These are phyloP conservation scores for Drosophila navojoa DNA, from an alignment of 1,140 invertebrate genomes.

Conservation along the genomic window DNA sequence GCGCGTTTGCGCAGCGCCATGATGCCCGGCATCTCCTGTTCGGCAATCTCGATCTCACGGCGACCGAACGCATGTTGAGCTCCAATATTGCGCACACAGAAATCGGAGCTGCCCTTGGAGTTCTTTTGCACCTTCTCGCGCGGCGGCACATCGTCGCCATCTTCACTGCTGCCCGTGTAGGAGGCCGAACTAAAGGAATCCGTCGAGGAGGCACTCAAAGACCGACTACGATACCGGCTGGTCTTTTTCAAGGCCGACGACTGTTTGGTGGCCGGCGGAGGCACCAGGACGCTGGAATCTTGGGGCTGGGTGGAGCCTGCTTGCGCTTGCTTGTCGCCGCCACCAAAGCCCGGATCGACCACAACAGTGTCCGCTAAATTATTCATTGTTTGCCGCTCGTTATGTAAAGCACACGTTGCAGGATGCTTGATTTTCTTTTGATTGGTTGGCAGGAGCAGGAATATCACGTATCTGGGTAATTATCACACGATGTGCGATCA, in stretches of 20 bases:
- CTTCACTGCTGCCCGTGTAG: slow-evolving; percentile 94
- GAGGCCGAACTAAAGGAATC: slow-evolving; percentile 97
- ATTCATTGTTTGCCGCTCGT: slow-evolving; percentile 62
- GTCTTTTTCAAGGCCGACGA: slow-evolving; percentile 93
- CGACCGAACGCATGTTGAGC: slow-evolving; percentile 96
- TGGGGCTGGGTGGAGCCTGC: slow-evolving; percentile 58
- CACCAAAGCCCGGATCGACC: slow-evolving; percentile 80
- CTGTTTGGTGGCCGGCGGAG: slow-evolving; percentile 84
- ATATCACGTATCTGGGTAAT: slow-evolving; percentile 19
- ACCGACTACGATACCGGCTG: slow-evolving; percentile 93
- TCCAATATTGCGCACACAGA: slow-evolving; percentile 95
- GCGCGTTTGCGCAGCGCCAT: slow-evolving; percentile 96
- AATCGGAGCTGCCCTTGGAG: slow-evolving; percentile 91
- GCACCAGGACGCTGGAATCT: slow-evolving; percentile 73
- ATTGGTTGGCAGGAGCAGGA: slow-evolving; percentile 7
- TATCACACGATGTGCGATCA: slow-evolving; percentile 49
- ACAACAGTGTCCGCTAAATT: slow-evolving; percentile 76
- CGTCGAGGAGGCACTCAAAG: slow-evolving; percentile 95
- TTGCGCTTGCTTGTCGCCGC: slow-evolving; percentile 73
- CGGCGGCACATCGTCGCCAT: slow-evolving; percentile 91
- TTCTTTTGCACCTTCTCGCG: slow-evolving; percentile 93
- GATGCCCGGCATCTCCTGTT: slow-evolving; percentile 98
- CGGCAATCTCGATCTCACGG: slow-evolving; percentile 98
- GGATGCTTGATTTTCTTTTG: slow-evolving; percentile 23
- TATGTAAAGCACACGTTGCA: slow-evolving; percentile 57